Conservation (phyloP, 2,888 invertebrate species). For the Cephus rjabovi region DNA sequence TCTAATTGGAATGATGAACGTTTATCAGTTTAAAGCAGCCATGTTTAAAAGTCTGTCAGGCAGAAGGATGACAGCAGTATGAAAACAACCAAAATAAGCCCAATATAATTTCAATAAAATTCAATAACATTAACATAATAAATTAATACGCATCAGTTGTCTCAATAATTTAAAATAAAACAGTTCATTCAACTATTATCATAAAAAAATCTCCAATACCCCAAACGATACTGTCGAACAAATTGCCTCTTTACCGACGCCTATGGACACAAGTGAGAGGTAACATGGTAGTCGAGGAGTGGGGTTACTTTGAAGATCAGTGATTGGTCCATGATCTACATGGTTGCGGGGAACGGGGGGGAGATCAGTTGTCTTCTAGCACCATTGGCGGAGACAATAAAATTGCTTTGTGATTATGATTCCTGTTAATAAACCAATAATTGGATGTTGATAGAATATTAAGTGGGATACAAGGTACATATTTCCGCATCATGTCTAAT, state of each 20-base stretch:
- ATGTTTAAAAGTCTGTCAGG: constrained; percentile 6
- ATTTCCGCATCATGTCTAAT: background rate
- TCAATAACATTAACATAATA: background rate
- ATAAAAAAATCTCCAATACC: background rate
- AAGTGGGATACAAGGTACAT: background rate
- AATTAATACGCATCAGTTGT: background rate
- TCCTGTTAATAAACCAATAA: background rate
- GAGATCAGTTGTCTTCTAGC: background rate
- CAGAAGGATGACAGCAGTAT: background rate
- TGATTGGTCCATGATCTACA: background rate
- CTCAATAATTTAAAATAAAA: background rate
- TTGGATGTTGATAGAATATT: background rate
- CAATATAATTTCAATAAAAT: background rate
- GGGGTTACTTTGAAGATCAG: background rate
- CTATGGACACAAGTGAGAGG: background rate
- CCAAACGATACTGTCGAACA: background rate
- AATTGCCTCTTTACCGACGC: background rate
- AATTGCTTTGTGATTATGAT: background rate
- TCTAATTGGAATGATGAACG: background rate
- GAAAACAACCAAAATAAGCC: background rate
- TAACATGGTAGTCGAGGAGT: background rate
- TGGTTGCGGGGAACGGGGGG: fast-evolving
- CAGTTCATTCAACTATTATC: background rate
- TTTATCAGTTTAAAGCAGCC: constrained; percentile 1
- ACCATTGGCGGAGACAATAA: background rate